phyloP scores from a whole-genome alignment of 2,797 vertebrate genomes.

The Pseudochaenichthys georgianus region DNA sequence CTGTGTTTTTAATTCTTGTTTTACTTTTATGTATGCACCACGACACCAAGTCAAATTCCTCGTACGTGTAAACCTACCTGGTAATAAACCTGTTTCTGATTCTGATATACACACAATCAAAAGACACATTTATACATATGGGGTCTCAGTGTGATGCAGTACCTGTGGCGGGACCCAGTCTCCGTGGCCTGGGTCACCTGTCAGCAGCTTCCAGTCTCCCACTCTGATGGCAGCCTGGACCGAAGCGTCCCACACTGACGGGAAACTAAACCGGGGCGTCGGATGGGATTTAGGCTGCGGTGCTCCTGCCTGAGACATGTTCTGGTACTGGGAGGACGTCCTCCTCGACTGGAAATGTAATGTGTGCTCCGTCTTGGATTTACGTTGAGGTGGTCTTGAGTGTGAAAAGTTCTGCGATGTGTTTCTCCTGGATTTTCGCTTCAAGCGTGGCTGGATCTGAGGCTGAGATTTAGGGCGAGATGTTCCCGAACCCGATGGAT shows the following conservation, averaged over 20 bases:
- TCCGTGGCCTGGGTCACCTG: slow-evolving; percentile 93
- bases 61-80: too few species aligned
- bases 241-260: slow-evolving; percentile 90
- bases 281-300: background rate
- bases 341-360: slow-evolving; percentile 26
- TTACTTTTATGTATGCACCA: too few species aligned
- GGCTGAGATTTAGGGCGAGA: slow-evolving; percentile 8
- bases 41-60: too few species aligned
- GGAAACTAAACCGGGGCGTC: background rate
- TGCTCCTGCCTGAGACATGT: slow-evolving; percentile 9
- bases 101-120: too few species aligned
- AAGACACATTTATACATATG: too few species aligned
- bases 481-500: background rate
- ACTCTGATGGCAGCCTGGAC: slow-evolving; percentile 95
- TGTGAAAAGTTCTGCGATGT: slow-evolving; percentile 16
- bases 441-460: background rate
- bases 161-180: slow-evolving; percentile 97
- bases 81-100: too few species aligned
- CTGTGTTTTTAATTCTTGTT: too few species aligned
- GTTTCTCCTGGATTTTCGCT: slow-evolving; percentile 38
- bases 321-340: slow-evolving; percentile 38
- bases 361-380: slow-evolving; percentile 24
- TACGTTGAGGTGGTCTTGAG: slow-evolving; percentile 3
- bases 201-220: slow-evolving; percentile 96
- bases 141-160: background rate